Evolutionary conservation across 1,140 invertebrate species (phyloP).

Genomic region (Anoplolepis gracilipes): DNA sequence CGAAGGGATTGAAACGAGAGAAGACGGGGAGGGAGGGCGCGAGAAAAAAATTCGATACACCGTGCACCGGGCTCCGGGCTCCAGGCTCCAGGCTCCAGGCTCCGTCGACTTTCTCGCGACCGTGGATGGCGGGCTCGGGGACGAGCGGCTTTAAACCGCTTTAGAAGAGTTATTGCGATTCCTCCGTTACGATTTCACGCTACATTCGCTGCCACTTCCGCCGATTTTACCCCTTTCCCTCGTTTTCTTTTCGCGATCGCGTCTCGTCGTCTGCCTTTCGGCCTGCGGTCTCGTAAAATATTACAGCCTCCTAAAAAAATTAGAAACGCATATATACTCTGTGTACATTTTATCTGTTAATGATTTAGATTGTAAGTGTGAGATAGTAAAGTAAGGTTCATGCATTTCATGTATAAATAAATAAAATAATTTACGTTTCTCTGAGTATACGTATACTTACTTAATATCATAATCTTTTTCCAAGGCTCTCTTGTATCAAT

Average conservation of each 20-base stretch:
- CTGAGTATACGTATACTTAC: too few relatives aligned
- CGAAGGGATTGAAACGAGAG: slow-evolving; percentile 13
- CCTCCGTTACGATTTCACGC: slow-evolving; percentile 67
- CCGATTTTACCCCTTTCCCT: slow-evolving; percentile 27
- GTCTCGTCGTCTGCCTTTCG: background rate
- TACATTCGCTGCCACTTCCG: slow-evolving; percentile 58
- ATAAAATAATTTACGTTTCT: background rate
- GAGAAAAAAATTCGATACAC: slow-evolving; percentile 49
- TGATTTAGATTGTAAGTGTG: background rate
- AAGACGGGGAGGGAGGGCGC: too few relatives aligned
- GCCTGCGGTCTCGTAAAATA: slow-evolving; percentile 22
- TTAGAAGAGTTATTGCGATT: slow-evolving; percentile 70
- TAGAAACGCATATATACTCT: background rate
- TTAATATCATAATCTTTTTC: background rate
- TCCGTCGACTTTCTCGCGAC: slow-evolving; percentile 26
- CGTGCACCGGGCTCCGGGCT: background rate
- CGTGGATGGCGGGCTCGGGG: background rate
- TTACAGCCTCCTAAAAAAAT: background rate
- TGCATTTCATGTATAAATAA: background rate
- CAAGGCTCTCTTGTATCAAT: background rate
- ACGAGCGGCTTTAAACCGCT: slow-evolving; percentile 66
- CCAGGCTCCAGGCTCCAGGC: too few relatives aligned
- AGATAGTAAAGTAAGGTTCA: background rate
- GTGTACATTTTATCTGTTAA: background rate
- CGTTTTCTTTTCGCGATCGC: slow-evolving; percentile 8